Evolutionary conservation across 2,888 invertebrate genomes (phyloP).

Genomic region (Tromatobia lineatoria): DNA sequence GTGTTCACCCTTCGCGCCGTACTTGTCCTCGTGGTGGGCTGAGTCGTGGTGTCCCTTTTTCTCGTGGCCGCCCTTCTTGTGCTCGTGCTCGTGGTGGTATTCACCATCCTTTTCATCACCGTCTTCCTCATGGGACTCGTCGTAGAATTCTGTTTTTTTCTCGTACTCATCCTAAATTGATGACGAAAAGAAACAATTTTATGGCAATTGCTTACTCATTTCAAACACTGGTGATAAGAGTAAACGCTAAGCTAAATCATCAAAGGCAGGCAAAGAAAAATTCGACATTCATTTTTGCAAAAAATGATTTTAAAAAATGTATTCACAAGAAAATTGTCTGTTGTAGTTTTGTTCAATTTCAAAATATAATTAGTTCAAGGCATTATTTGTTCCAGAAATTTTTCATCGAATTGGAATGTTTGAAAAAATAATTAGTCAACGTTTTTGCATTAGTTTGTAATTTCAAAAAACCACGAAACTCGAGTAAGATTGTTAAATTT

Average conservation of each 20-base stretch:
- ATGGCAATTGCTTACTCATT: neutral
- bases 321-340: too few relatives aligned
- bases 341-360: too few relatives aligned
- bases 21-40: conserved; percentile 86
- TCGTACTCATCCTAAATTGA: conserved; percentile 88
- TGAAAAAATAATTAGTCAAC: too few relatives aligned
- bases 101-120: conserved; percentile 90
- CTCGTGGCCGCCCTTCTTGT: conserved; percentile 87
- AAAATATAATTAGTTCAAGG: too few relatives aligned
- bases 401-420: too few relatives aligned
- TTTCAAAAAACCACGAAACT: too few relatives aligned
- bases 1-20: conserved; percentile 88
- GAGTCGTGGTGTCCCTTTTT: conserved; percentile 87
- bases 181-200: conserved; percentile 42
- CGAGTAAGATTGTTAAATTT: too few relatives aligned
- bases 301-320: too few relatives aligned
- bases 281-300: too few relatives aligned
- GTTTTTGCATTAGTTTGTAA: too few relatives aligned
- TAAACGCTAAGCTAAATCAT: neutral
- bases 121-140: conserved; percentile 90
- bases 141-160: conserved; percentile 92
- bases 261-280: too few relatives aligned
- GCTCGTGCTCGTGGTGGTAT: conserved; percentile 87
- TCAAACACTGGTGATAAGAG: neutral
- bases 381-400: too few relatives aligned